Conservation (phyloP, 2,797 vertebrate species). For the Alauda arvensis region DNA sequence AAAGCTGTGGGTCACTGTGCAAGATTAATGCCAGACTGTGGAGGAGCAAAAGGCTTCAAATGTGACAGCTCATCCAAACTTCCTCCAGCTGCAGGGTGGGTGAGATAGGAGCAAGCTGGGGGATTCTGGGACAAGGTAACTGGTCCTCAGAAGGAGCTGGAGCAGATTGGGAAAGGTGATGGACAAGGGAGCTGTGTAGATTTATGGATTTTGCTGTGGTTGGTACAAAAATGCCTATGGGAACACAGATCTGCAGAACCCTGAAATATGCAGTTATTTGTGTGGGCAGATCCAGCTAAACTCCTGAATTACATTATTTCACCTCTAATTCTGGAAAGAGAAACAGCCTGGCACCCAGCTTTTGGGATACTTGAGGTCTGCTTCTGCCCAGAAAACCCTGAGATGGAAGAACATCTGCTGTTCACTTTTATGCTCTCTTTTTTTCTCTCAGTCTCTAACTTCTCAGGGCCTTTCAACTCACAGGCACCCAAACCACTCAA, state of each 20-base stretch:
- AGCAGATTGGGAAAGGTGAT: background rate
- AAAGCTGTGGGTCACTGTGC: background rate
- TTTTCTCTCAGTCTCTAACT: background rate
- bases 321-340: background rate
- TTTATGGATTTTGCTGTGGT: background rate
- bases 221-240: background rate
- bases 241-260: background rate
- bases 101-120: background rate
- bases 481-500: background rate
- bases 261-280: background rate
- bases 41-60: background rate
- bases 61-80: background rate
- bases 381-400: background rate
- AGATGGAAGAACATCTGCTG: background rate
- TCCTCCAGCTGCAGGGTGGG: background rate
- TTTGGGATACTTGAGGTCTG: background rate
- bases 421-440: background rate
- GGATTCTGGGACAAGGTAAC: background rate
- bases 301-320: background rate
- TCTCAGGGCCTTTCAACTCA: background rate
- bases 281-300: background rate
- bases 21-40: background rate
- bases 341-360: background rate
- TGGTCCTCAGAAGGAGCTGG: background rate
- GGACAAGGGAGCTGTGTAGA: background rate